phyloP scores from a whole-genome alignment of 1,140 invertebrate species.

The Carposina sasakii region DNA sequence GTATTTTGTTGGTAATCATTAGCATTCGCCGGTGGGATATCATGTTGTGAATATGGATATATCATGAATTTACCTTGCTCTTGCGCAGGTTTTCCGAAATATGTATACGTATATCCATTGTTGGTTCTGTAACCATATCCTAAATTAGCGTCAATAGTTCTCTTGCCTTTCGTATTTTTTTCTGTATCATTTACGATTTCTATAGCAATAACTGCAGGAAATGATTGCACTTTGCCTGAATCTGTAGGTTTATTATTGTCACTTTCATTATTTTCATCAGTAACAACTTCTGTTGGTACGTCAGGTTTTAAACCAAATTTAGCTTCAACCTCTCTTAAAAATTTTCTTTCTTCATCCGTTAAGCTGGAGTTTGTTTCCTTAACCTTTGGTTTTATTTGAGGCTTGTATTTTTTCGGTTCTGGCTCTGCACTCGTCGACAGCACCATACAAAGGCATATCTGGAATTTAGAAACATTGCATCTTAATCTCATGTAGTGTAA shows the following conservation, averaged over 20 bases:
- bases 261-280: slow-evolving; percentile 22
- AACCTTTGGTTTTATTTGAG: slow-evolving; percentile 37
- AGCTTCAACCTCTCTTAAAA: slow-evolving; percentile 66
- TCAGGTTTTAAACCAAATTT: slow-evolving; percentile 65
- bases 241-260: not conserved
- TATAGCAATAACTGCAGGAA: slow-evolving; percentile 74
- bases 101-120: slow-evolving; percentile 67
- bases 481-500: too few relatives aligned
- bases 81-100: slow-evolving; percentile 60
- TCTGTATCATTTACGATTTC: slow-evolving; percentile 74
- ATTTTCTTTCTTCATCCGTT: slow-evolving; percentile 63
- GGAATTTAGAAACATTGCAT: too few relatives aligned
- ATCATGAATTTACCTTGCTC: slow-evolving; percentile 73
- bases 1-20: not conserved
- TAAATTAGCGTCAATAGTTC: slow-evolving; percentile 74
- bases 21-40: slow-evolving; percentile 54
- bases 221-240: slow-evolving; percentile 32
- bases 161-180: slow-evolving; percentile 66
- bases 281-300: slow-evolving; percentile 29
- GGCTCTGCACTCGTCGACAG: slow-evolving; percentile 33
- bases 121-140: slow-evolving; percentile 72
- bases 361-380: slow-evolving; percentile 35
- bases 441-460: slow-evolving; percentile 42
- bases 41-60: slow-evolving; percentile 75
- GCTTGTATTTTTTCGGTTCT: slow-evolving; percentile 61